Conservation (phyloP, 2,888 invertebrate genomes). For the Psylliodes chrysocephalus region DNA sequence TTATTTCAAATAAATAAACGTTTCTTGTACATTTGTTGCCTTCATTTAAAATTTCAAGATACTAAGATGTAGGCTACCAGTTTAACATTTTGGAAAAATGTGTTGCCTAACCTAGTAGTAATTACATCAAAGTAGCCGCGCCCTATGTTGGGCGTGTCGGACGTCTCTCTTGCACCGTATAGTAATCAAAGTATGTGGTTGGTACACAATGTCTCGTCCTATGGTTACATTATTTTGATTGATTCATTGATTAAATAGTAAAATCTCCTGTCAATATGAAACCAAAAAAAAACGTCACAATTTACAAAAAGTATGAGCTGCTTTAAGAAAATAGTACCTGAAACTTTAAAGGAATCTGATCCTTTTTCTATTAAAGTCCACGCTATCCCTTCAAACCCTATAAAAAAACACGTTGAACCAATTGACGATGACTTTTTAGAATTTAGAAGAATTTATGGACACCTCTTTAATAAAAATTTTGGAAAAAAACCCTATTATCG, state of each 20-base stretch:
- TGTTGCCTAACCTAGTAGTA: too few relatives aligned
- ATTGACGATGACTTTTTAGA: constrained; percentile 35
- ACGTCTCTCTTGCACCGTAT: too few relatives aligned
- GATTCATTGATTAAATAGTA: background rate
- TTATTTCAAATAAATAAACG: too few relatives aligned
- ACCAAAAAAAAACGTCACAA: background rate
- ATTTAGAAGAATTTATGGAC: constrained; percentile 34
- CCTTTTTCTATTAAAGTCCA: constrained; percentile 16
- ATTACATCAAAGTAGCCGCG: too few relatives aligned
- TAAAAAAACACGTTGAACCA: constrained; percentile 5
- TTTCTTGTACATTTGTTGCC: too few relatives aligned
- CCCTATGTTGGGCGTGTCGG: too few relatives aligned
- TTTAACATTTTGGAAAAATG: too few relatives aligned
- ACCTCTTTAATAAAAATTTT: constrained; percentile 11
- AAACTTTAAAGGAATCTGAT: background rate
- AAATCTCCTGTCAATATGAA: background rate
- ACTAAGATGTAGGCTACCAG: too few relatives aligned
- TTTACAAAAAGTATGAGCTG: background rate
- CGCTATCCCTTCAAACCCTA: constrained; percentile 11
- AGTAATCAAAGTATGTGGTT: too few relatives aligned
- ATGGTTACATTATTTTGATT: too few relatives aligned
- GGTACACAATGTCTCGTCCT: too few relatives aligned
- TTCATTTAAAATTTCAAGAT: too few relatives aligned
- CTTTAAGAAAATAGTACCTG: background rate
- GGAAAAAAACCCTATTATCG: background rate